Percentiles rank a stretch among this genome's conserved stretches.
Evolutionary conservation across 2,888 invertebrate species (phyloP).

Genomic region (Lampropteryx suffumata): DNA sequence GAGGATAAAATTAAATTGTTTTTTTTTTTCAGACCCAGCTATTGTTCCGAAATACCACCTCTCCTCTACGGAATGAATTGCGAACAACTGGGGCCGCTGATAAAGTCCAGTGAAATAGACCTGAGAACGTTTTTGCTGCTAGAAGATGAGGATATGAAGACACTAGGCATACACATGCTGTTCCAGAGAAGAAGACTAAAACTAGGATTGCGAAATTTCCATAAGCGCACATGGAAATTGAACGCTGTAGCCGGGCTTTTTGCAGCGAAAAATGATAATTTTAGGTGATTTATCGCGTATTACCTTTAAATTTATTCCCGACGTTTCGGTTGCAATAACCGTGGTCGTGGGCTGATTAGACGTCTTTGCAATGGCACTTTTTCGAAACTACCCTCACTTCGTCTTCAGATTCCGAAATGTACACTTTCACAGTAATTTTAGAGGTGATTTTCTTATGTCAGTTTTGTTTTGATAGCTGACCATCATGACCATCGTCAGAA

Average conservation of each 20-base stretch:
- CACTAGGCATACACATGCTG: slow-evolving; percentile 83
- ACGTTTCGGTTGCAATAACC: too few species aligned
- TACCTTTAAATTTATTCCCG: too few species aligned
- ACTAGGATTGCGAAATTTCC: slow-evolving; percentile 81
- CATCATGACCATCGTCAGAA: too few species aligned
- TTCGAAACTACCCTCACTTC: too few species aligned
- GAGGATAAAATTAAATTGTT: too few species aligned
- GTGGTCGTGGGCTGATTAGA: too few species aligned
- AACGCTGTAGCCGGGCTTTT: slow-evolving; percentile 69
- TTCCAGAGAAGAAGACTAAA: slow-evolving; percentile 83
- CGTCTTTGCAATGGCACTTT: too few species aligned
- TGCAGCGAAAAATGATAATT: slow-evolving; percentile 63
- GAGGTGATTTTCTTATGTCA: too few species aligned
- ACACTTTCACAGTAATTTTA: too few species aligned
- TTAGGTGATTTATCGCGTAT: slow-evolving; percentile 57
- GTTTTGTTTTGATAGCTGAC: too few species aligned
- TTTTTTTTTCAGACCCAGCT: slow-evolving; percentile 66
- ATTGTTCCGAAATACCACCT: slow-evolving; percentile 77
- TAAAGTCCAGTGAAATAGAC: slow-evolving; percentile 75
- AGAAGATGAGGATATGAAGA: slow-evolving; percentile 80
- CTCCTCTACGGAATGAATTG: slow-evolving; percentile 84
- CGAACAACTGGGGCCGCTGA: slow-evolving; percentile 69
- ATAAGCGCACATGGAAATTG: slow-evolving; percentile 80
- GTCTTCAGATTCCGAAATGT: too few species aligned
- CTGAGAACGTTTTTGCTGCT: slow-evolving; percentile 82